Conservation (phyloP, 1,140 invertebrate genomes). For the Metopolophium dirhodum region DNA sequence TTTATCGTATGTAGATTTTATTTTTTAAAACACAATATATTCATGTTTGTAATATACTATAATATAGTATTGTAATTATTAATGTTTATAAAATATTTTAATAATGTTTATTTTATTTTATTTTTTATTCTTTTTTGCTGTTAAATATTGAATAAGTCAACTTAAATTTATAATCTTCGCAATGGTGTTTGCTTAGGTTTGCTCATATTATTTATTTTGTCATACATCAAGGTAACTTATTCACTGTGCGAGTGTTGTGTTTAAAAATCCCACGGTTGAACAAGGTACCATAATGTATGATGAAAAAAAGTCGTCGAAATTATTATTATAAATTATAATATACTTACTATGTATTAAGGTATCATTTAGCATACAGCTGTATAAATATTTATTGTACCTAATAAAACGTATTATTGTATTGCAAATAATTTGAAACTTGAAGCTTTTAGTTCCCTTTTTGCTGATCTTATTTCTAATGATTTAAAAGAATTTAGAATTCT, state of each 20-base stretch:
- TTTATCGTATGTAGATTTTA: neutral
- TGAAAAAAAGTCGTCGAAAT: conserved; percentile 10
- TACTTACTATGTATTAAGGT: neutral
- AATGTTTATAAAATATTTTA: neutral
- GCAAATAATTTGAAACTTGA: neutral
- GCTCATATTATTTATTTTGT: neutral
- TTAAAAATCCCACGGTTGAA: conserved; percentile 31
- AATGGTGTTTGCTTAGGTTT: neutral
- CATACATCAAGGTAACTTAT: conserved; percentile 48
- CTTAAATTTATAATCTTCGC: neutral
- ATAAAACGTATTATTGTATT: neutral
- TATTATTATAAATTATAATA: neutral
- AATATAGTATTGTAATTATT: neutral
- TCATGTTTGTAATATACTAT: neutral
- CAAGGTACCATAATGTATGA: conserved; percentile 19
- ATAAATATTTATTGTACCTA: neutral
- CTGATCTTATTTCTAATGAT: neutral
- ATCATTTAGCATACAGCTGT: neutral
- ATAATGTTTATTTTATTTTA: neutral
- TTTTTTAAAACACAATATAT: neutral
- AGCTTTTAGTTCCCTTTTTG: neutral
- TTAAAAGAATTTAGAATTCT: neutral
- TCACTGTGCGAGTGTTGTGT: conserved; percentile 28
- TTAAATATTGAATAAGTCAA: neutral
- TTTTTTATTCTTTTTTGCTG: neutral